Conservation (phyloP, 2,888 invertebrate genomes). For the Hydrotaea diabolus region DNA sequence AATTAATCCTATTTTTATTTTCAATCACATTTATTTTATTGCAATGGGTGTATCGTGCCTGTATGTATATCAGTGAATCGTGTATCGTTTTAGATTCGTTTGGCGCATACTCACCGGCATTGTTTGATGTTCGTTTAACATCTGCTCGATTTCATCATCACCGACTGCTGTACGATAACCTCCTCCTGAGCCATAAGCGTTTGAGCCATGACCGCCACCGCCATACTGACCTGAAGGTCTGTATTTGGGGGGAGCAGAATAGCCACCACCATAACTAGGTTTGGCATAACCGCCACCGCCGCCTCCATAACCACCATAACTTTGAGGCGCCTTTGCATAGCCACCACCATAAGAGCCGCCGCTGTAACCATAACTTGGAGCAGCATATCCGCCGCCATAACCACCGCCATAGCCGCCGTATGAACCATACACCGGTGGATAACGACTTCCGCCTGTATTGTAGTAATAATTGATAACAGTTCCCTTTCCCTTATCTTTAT, state of each 20-base stretch:
- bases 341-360: constrained; percentile 47
- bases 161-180: constrained; percentile 74
- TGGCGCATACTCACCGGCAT: constrained; percentile 71
- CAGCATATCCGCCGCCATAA: constrained; percentile 60
- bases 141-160: constrained; percentile 73
- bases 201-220: constrained; percentile 57
- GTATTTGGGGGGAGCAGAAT: constrained; percentile 22
- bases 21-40: too few species aligned
- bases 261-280: neutral
- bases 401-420: constrained; percentile 59
- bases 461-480: constrained; percentile 73
- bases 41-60: neutral
- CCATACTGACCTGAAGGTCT: constrained; percentile 47
- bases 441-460: constrained; percentile 51
- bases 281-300: constrained; percentile 36
- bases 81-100: neutral
- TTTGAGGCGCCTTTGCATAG: constrained; percentile 39
- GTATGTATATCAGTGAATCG: neutral
- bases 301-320: constrained; percentile 59
- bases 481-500: constrained; percentile 30
- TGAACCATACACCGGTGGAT: constrained; percentile 49
- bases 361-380: constrained; percentile 59
- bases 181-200: constrained; percentile 61
- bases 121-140: constrained; percentile 73
- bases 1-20: too few species aligned